Evolutionary conservation across 2,797 vertebrate genomes (phyloP), one percentile per base, ranked within the genome.

Genomic region (Pachyuromys duprasi): DNA sequence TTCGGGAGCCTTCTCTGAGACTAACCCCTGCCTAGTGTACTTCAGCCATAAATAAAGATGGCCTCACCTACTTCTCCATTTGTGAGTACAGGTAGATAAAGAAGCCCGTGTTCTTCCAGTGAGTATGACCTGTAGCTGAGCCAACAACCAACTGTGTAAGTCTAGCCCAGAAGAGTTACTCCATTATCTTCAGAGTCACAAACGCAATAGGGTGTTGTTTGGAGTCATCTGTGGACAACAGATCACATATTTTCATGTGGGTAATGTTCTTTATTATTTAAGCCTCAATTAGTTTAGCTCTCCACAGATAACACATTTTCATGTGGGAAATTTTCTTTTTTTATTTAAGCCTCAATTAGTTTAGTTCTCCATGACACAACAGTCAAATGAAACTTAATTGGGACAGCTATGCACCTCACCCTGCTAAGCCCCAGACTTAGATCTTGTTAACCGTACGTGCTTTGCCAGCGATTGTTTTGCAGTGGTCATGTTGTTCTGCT

Each of bases 331-430:
- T 86, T 84, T 78, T 60, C 55, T 82, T 88, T 92, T 92, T 22
- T 95, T 86, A 65, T 28, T 74, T 90, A 67, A 89, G 14, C 39
- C 45, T 89, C 8, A 15, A 60, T 81, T 76, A 93, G 67, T 91
- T 88, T 33, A 12, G 18, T 63, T 89, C 17, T 74, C 42, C 14
- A 5, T 53, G 70, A 86, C 4, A 75, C 24, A 81, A 22, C 24
- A 70, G 62, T 7, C 69, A 79, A 86, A 80, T 62, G 31, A 63
- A 49, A 72, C n/a, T 82, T 83, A 83, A 70, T 17, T 60, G 31
- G 76, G 33, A 70, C 14, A 31, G 5, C 22, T 87, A 22, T 8
- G 33, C 24, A 24, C 15, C 20, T 90, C 84, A 53, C 26, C 36
- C 63, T 70, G 65, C 45, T 75, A 49, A 60, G 26, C 1, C 69